These are phyloP conservation scores for Volucella inanis DNA, from an alignment of 2,888 invertebrate genomes.

Conservation along the genomic window DNA sequence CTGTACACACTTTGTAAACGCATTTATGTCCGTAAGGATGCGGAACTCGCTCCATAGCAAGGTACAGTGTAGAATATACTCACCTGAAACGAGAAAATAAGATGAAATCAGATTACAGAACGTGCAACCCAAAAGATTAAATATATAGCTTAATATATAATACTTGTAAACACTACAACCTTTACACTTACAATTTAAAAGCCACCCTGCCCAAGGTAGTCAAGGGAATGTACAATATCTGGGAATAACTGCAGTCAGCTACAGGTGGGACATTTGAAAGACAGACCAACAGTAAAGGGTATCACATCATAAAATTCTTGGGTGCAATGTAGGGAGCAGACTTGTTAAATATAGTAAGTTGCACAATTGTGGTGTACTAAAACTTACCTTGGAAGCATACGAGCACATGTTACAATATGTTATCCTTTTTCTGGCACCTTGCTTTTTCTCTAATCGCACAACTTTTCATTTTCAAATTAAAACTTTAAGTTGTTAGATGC, in stretches of 20 bases:
- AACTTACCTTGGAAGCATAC: constrained; percentile 5
- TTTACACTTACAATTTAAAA: constrained; percentile 25
- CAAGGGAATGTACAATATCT: neutral
- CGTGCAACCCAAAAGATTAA: constrained; percentile 49
- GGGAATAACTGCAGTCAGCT: constrained; percentile 48
- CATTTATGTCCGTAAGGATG: constrained; percentile 67
- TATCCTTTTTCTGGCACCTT: constrained; percentile 8
- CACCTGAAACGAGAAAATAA: constrained; percentile 67
- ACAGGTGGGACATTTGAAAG: constrained; percentile 60
- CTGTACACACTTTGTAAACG: constrained; percentile 59
- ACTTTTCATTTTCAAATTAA: constrained; percentile 30
- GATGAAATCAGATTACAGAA: constrained; percentile 67
- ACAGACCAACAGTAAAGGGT: constrained; percentile 21
- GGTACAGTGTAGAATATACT: constrained; percentile 23
- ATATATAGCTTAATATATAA: constrained; percentile 1
- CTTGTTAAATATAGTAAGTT: constrained; percentile 67
- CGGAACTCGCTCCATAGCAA: constrained; percentile 48
- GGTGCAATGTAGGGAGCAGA: constrained; percentile 51
- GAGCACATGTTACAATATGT: constrained; percentile 11
- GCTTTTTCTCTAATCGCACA: constrained; percentile 20
- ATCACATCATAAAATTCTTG: constrained; percentile 50
- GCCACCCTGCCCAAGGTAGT: constrained; percentile 18
- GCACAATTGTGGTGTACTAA: constrained; percentile 51
- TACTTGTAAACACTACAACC: constrained; percentile 39
- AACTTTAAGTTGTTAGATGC: constrained; percentile 47